Percentiles rank a stretch among this genome's conserved stretches.
Evolutionary conservation across 1,140 invertebrate genomes (phyloP).

Genomic region (Cecropterus lyciades): DNA sequence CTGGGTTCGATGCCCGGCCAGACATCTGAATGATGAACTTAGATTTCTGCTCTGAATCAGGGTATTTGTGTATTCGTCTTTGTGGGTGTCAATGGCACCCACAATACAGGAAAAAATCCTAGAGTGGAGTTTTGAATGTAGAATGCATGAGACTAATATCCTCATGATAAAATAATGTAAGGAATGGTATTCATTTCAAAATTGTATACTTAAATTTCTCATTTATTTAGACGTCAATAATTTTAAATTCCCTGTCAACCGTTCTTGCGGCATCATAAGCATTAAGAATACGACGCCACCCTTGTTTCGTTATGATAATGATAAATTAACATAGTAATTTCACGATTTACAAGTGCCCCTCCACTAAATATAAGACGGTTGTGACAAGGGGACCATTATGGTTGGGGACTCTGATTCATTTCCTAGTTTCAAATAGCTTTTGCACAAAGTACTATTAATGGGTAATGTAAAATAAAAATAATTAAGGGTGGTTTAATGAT

Average conservation of each 20-base stretch:
- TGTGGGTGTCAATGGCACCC: too few species aligned
- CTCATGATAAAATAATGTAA: too few species aligned
- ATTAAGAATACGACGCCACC: slow-evolving; percentile 23
- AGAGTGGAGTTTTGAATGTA: too few species aligned
- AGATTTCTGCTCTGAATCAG: too few species aligned
- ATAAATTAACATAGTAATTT: slow-evolving; percentile 34
- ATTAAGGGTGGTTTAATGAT: too few species aligned
- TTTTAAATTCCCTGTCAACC: slow-evolving; percentile 10
- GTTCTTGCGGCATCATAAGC: slow-evolving; percentile 16
- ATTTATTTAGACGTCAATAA: neutral
- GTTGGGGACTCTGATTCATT: slow-evolving; percentile 5
- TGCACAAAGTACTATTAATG: neutral
- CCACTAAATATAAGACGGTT: slow-evolving; percentile 18
- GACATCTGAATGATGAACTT: too few species aligned
- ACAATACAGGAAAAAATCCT: too few species aligned
- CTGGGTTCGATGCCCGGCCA: too few species aligned
- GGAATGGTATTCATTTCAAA: neutral
- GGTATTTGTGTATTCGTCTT: too few species aligned
- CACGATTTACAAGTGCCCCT: slow-evolving; percentile 27
- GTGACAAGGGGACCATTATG: neutral
- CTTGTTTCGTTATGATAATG: slow-evolving; percentile 30
- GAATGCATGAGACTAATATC: too few species aligned
- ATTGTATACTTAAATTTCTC: neutral
- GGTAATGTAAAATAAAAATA: neutral
- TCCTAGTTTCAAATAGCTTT: slow-evolving; percentile 6